Evolutionary conservation across 2,113 vertebrate genomes (phyloP), one percentile per base, ranked within the genome.

Genomic region (Hemiscyllium ocellatum): DNA sequence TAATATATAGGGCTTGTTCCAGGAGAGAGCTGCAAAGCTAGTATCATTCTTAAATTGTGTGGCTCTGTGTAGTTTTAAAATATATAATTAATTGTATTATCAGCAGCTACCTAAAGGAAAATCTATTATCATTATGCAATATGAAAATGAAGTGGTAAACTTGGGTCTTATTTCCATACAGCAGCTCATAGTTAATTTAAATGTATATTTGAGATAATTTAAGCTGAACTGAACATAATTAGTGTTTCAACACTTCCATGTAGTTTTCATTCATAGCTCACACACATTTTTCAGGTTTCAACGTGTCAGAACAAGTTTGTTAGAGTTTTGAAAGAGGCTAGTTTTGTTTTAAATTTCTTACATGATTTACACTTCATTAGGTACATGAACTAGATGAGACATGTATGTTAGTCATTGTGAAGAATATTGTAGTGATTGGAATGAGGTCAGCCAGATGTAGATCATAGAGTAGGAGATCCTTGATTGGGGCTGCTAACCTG

Each of bases 271-370:
- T 93, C 17, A n/a, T n/a, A 37, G 17, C 37, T 93, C 89, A 37
- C 61, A 33, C 56, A 91, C 87, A 93, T n/a, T 66, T 66, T 37
- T 93, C 89, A 66, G n/a, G 61, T n/a, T 33, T 93, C 61, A 93
- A 68, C 61, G 0, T 91, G 29, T 20, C 17, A 65, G 89, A 91
- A 66, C 89, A 93, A 12, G 12, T 65, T 61, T 33, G 52, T 5
- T 90, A 29, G 87, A 61, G 15, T 93, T 93, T 20, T 29, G 37
- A 6, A 37, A 66, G n/a, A 91, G 66, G 29, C 56, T 65, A 65
- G n/a, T 93, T 83, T 47, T 76, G 33, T 26, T 66, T 91, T 93
- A 22, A 37, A 66, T 66, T 56, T 5, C 56, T 37, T 42, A 15
- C 19, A 90, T n/a, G 52, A 4, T 90, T 90, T 29, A 65, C 52